Percentiles rank a stretch among this genome's conserved stretches.
phyloP scores from a whole-genome alignment of 2,888 invertebrate genomes.

The Anagyrus pseudococci region DNA sequence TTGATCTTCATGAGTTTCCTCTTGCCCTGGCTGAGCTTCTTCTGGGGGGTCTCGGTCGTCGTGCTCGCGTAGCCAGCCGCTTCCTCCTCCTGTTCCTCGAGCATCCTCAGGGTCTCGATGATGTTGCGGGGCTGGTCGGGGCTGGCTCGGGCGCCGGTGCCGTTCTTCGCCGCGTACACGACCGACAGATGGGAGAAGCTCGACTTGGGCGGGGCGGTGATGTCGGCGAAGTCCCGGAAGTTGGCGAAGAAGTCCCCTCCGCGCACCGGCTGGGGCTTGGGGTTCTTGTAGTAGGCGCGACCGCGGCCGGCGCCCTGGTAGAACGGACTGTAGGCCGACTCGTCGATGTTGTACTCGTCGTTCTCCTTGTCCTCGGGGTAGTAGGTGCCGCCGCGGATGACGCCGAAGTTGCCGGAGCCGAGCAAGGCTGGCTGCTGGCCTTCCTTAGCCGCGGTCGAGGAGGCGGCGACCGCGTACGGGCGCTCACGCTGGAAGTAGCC shows the following conservation, averaged over 20 bases:
- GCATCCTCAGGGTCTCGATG: slow-evolving; percentile 77
- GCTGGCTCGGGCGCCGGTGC: slow-evolving; percentile 67
- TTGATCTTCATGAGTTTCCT: slow-evolving; percentile 56
- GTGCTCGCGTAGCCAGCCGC: slow-evolving; percentile 19
- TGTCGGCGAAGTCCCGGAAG: slow-evolving; percentile 89
- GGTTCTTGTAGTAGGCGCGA: slow-evolving; percentile 74
- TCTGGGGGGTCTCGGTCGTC: slow-evolving; percentile 53
- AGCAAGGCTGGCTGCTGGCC: slow-evolving; percentile 71
- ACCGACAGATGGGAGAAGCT: slow-evolving; percentile 85
- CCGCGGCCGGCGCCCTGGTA: slow-evolving; percentile 76
- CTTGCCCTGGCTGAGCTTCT: slow-evolving; percentile 58
- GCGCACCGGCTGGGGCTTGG: slow-evolving; percentile 75
- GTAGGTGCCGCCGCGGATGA: slow-evolving; percentile 86
- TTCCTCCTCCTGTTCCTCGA: slow-evolving; percentile 68
- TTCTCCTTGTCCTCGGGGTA: slow-evolving; percentile 73
- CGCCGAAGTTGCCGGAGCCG: slow-evolving; percentile 64
- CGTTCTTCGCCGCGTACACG: slow-evolving; percentile 83
- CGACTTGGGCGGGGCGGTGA: slow-evolving; percentile 81
- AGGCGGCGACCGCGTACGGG: slow-evolving; percentile 49
- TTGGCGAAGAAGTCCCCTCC: slow-evolving; percentile 83
- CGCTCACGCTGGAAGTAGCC: slow-evolving; percentile 58
- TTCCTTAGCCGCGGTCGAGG: slow-evolving; percentile 53
- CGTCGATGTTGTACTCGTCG: slow-evolving; percentile 68
- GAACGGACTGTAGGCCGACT: slow-evolving; percentile 68
- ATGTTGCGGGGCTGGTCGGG: slow-evolving; percentile 78